Evolutionary conservation across 2,797 vertebrate species (phyloP), one percentile per base, ranked within the genome.

Genomic region (Channa striata): DNA sequence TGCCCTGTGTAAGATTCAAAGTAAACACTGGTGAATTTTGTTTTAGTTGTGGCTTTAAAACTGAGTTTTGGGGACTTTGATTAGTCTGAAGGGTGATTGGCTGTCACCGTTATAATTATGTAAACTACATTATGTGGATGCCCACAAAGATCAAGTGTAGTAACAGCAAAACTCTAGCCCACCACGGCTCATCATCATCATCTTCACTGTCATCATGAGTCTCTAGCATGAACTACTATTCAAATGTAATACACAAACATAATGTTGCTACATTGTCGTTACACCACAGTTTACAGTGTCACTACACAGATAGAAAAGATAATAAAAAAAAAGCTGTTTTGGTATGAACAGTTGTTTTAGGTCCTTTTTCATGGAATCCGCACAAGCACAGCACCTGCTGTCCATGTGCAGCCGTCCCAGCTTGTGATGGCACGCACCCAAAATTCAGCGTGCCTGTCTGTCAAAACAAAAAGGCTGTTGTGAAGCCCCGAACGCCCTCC

Each of bases 271-370:
- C 70, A 49, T 75, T 78, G 75, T 81, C 74, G 82, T 88, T 85
- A 80, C 70, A 77, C 80, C 78, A 86, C 78, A 76, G 65, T 80
- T 78, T 78, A 90, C 92, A 93, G 91, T 92, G 92, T 93, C 83
- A 83, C 89, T 89, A 89, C 88, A 89, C 85, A 87, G 85, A 89
- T 87, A 85, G 70, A 92, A 87, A 87, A 91, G 60, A 86, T 69
- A 51, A 78, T 71, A 73, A 53, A 81, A 83, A 49, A 80, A 49
- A 80, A 82, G 70, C 11, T 30, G 60, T 51, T 72, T 72, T 46
- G 72, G 69, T 66, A 43, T 53, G 43, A 81, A 65, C 72, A 87
- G 81, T 85, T 61, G 60, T 77, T 82, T 57, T 81, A 59, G 74
- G 70, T 72, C 46, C 66, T 72, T 59, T 75, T 54, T 40, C 47